These are phyloP conservation scores for Sebastes wilsoni DNA, from an alignment of 2,797 vertebrate genomes.

Conservation along the genomic window DNA sequence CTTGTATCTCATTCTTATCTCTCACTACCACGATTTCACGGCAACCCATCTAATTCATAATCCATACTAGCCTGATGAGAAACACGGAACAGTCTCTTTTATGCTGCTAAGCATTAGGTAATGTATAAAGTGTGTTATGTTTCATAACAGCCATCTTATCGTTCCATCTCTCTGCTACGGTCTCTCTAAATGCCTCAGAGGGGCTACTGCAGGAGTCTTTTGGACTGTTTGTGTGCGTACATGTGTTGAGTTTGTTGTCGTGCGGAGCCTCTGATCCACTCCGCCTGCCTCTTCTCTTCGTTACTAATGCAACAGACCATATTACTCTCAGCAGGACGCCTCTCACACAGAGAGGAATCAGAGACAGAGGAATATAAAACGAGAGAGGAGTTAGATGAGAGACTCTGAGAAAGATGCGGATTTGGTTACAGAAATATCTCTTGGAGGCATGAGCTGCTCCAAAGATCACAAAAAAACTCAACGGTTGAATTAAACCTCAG, in stretches of 20 bases:
- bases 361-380: not conserved
- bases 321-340: conserved; percentile 39
- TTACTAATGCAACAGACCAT: conserved; percentile 37
- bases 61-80: not conserved
- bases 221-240: conserved; percentile 22
- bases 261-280: conserved; percentile 12
- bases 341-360: not conserved
- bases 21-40: fast-evolving
- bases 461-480: not conserved
- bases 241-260: conserved; percentile 30
- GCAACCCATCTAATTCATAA: no score
- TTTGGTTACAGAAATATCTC: conserved; percentile 16
- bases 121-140: not conserved
- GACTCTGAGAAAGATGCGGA: not conserved
- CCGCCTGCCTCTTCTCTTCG: not conserved
- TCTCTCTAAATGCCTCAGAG: not conserved
- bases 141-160: not conserved
- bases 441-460: not conserved
- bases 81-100: fast-evolving
- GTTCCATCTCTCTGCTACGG: not conserved
- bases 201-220: not conserved
- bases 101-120: not conserved
- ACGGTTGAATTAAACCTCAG: conserved; percentile 4
- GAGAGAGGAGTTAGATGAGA: not conserved
- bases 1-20: not conserved